Evolutionary conservation across 1,140 invertebrate species (phyloP).

Genomic region (Solenopsis fugax): DNA sequence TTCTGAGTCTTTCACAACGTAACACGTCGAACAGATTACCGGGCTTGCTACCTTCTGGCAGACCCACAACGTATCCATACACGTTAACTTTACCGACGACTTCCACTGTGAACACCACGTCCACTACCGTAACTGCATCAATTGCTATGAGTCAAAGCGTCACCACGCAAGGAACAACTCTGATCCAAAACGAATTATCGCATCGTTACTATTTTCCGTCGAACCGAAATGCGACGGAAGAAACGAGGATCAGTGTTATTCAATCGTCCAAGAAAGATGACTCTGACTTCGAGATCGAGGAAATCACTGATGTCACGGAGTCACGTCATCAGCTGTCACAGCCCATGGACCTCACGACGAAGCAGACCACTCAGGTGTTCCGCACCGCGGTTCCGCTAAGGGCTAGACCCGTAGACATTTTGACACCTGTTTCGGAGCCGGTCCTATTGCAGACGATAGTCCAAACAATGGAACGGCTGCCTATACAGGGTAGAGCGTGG

Average conservation of each 20-base stretch:
- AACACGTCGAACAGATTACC: slow-evolving; percentile 84
- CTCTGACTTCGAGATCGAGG: slow-evolving; percentile 73
- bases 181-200: slow-evolving; percentile 79
- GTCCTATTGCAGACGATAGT: slow-evolving; percentile 89
- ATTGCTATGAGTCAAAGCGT: slow-evolving; percentile 57
- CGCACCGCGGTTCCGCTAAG: slow-evolving; percentile 76
- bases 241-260: slow-evolving; percentile 77
- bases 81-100: slow-evolving; percentile 81
- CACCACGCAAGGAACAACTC: slow-evolving; percentile 71
- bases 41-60: slow-evolving; percentile 87
- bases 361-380: slow-evolving; percentile 81
- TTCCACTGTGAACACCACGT: slow-evolving; percentile 52
- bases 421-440: slow-evolving; percentile 89
- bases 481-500: slow-evolving; percentile 87
- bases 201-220: slow-evolving; percentile 85
- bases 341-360: slow-evolving; percentile 88
- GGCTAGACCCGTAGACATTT: slow-evolving; percentile 85
- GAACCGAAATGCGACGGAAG: slow-evolving; percentile 77
- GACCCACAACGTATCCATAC: slow-evolving; percentile 89
- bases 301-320: slow-evolving; percentile 55
- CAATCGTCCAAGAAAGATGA: slow-evolving; percentile 79
- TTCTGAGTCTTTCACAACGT: slow-evolving; percentile 92
- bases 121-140: slow-evolving; percentile 65
- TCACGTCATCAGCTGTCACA: slow-evolving; percentile 78
- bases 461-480: slow-evolving; percentile 89